Evolutionary conservation across 2,888 invertebrate species (phyloP).

Genomic region (Amblyteles armatorius): DNA sequence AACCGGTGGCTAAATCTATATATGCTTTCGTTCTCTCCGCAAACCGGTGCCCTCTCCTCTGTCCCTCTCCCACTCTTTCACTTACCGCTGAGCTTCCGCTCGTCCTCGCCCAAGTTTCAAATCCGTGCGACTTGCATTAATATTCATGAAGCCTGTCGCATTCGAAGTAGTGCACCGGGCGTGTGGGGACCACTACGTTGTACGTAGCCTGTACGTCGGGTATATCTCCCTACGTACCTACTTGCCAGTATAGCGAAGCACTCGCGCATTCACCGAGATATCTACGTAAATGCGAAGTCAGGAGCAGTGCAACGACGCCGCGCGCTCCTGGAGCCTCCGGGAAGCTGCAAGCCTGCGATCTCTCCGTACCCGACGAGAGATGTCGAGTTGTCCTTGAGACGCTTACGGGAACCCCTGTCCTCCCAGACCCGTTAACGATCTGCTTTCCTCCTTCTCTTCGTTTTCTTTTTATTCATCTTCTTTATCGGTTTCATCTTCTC

Average conservation of each 20-base stretch:
- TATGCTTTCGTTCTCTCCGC: constrained; percentile 58
- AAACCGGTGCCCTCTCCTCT: constrained; percentile 35
- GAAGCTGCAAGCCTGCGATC: constrained; percentile 53
- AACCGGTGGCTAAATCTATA: constrained; percentile 57
- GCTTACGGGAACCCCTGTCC: constrained; percentile 56
- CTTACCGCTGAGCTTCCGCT: constrained; percentile 50
- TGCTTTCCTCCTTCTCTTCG: constrained; percentile 53
- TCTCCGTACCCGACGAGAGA: constrained; percentile 53
- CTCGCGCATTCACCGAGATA: constrained; percentile 62
- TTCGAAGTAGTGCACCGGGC: constrained; percentile 67
- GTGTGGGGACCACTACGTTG: constrained; percentile 51
- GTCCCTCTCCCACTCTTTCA: constrained; percentile 39
- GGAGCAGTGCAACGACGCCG: constrained; percentile 56
- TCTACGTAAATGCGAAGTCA: constrained; percentile 66
- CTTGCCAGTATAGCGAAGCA: constrained; percentile 55
- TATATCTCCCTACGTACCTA: constrained; percentile 9
- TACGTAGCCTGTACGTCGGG: constrained; percentile 38
- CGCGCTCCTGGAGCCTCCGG: constrained; percentile 59
- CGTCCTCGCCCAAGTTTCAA: constrained; percentile 63
- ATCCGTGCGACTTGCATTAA: constrained; percentile 69
- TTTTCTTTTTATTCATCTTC: constrained; percentile 32
- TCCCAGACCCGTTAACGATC: constrained; percentile 72
- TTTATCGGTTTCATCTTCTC: background rate
- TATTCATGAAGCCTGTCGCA: constrained; percentile 68
- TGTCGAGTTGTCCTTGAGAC: constrained; percentile 69